phyloP scores from a whole-genome alignment of 2,113 vertebrate species.

The Actenoides hombroni region DNA sequence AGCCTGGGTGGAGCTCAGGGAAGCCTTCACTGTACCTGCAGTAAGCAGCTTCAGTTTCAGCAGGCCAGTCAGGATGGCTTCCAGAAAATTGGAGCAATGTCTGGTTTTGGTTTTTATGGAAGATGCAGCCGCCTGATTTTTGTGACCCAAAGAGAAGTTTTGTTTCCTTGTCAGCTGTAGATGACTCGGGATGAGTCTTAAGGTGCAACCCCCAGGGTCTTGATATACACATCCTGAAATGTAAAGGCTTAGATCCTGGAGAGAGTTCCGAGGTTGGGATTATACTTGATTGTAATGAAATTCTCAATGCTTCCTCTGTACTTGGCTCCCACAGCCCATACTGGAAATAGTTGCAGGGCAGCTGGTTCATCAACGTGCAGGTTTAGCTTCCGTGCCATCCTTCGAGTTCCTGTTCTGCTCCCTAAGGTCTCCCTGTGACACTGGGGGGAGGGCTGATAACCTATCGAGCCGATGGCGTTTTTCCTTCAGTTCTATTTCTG shows the following conservation, averaged over 20 bases:
- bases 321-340: neutral
- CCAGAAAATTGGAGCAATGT: rapidly evolving
- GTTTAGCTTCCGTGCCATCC: neutral
- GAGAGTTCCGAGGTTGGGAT: neutral
- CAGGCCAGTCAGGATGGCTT: neutral
- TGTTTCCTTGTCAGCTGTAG: neutral
- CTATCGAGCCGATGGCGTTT: neutral
- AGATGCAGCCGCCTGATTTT: neutral
- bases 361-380: neutral
- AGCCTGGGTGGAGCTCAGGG: neutral
- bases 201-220: too few relatives aligned
- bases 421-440: rapidly evolving
- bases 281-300: neutral
- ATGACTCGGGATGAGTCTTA: neutral
- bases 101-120: neutral
- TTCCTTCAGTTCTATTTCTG: neutral
- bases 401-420: neutral
- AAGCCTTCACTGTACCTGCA: neutral
- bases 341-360: neutral
- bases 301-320: rapidly evolving
- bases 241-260: neutral
- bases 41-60: neutral
- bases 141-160: neutral
- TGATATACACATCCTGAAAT: rapidly evolving
- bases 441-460: neutral